phyloP scores from a whole-genome alignment of 64 coral and sea anemone genomes.

The Stichodactyla helianthus region DNA sequence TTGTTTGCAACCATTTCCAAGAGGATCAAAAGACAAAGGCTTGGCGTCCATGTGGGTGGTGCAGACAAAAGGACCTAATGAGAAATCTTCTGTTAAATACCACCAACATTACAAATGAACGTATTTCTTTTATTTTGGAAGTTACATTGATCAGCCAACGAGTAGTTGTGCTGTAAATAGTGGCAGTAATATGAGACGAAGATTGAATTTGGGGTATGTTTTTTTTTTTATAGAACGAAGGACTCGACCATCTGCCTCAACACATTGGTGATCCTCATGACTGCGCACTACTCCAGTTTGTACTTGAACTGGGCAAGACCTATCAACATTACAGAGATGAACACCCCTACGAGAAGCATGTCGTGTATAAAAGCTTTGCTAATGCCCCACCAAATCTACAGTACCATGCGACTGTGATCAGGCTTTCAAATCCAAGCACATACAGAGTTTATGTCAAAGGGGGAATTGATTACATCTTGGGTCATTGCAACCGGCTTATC shows the following conservation, averaged over 20 bases:
- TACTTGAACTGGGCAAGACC: conserved; percentile 58
- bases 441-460: conserved; percentile 21
- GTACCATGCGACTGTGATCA: conserved; percentile 22
- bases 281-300: conserved; percentile 71
- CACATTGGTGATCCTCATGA: conserved; percentile 71
- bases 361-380: conserved; percentile 32
- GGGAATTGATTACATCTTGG: neutral
- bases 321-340: conserved; percentile 84
- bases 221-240: conserved; percentile 56
- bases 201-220: neutral
- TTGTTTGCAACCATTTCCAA: too few species aligned
- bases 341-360: conserved; percentile 57
- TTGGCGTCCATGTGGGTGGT: too few species aligned
- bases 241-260: conserved; percentile 52
- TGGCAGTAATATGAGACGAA: neutral
- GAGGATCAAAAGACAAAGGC: too few species aligned
- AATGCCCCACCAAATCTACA: conserved; percentile 1
- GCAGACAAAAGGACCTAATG: too few species aligned
- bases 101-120: too few species aligned
- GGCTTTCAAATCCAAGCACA: neutral
- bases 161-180: too few species aligned
- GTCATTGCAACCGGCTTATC: neutral
- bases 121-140: too few species aligned
- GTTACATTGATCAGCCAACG: too few species aligned
- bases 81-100: too few species aligned